Base-by-base conservation (phyloP, 2,797 vertebrate genomes). In the Scleropages formosus region DNA sequence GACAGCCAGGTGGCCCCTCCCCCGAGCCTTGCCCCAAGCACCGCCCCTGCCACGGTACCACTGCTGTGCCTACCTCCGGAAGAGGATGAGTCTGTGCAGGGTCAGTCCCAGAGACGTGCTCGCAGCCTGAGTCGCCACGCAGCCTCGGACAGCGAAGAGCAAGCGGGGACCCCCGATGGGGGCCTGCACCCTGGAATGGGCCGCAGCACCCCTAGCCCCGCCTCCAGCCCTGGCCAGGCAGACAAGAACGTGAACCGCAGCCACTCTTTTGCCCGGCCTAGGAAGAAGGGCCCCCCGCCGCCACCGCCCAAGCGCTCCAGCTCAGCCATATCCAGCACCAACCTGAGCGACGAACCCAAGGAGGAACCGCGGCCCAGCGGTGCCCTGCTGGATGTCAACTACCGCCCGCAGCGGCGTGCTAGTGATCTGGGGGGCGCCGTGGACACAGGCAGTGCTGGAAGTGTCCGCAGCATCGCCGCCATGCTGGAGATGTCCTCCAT, bases 401-500 rank as follows among this genome's bases (percentile, higher is more conserved):
- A 91, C 83, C 88, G 85, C 75, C 93, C 94, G 72, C 94, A 95
- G 85, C 87, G 95, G 1, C 89, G 95, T 9, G 95, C 94, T 75
- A 97, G 96, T 0, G 96, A 97, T 81, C 85, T 96, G 44, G 94
- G 94, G 0, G 89, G 86, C 15, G 86, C 87, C 0, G 93, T 98
- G 83, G 96, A 98, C 86, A 97, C 95, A 0, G 95, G 90, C 83
- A 98, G 97, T 0, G 88, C 93, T 0, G 97, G 97, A 18, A 99
- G 94, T 0, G 97, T 99, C 69, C 93, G 93, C 84, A 98, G 95
- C 87, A 99, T 99, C 0, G 95, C 96, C 0, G 97, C 97, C 83
- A 98, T 98, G 96, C 82, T 98, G 59, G 97, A 99, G 87, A 94
- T 99, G 91, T 98, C 96, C 0, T 99, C 97, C 72, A 98, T 98